phyloP scores from a whole-genome alignment of 2,888 invertebrate genomes.

The Drosophila cognata region DNA sequence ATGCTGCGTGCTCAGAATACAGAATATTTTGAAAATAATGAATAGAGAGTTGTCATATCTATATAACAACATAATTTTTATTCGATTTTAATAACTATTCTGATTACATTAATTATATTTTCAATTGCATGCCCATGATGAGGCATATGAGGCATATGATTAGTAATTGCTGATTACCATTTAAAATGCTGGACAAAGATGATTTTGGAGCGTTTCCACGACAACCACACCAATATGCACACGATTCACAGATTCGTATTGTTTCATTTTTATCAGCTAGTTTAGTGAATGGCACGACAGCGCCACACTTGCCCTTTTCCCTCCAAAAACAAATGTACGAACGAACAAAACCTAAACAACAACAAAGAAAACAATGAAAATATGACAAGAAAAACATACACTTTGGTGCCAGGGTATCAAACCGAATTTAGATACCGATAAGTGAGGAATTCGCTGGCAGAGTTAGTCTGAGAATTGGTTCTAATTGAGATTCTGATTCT shows the following conservation, averaged over 20 bases:
- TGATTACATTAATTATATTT: background rate
- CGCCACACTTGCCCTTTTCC: background rate
- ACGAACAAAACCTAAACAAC: background rate
- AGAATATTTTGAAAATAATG: background rate
- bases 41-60: background rate
- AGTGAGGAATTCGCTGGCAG: background rate
- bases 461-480: background rate
- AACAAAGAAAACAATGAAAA: background rate
- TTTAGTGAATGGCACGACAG: background rate
- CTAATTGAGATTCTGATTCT: no score
- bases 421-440: background rate
- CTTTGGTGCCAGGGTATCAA: background rate
- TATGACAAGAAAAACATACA: background rate
- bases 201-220: background rate
- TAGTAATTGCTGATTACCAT: background rate
- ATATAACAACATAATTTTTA: background rate
- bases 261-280: background rate
- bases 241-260: background rate
- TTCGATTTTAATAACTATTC: background rate
- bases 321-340: conserved; percentile 1
- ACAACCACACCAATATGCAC: conserved; percentile 11
- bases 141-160: background rate
- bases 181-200: no score
- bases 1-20: background rate
- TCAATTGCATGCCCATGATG: background rate